phyloP scores from a whole-genome alignment of 2,797 vertebrate genomes.

The Lagocephalus sceleratus region DNA sequence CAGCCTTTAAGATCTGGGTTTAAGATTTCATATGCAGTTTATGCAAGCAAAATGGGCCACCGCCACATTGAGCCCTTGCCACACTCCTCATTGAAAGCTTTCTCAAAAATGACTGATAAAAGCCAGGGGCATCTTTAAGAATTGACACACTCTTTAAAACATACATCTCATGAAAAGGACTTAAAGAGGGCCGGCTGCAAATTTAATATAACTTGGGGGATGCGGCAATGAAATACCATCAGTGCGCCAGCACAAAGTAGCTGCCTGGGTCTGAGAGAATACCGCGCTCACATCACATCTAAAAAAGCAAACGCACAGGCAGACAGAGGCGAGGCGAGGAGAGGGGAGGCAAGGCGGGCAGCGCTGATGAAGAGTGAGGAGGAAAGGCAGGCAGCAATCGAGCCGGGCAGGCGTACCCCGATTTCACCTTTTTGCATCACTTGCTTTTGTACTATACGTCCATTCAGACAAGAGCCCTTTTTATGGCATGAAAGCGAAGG shows the following conservation, averaged over 20 bases:
- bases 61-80: slow-evolving; percentile 53
- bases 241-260: slow-evolving; percentile 66
- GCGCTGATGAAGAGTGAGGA: slow-evolving; percentile 72
- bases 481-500: slow-evolving; percentile 66
- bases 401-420: slow-evolving; percentile 59
- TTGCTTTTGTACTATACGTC: slow-evolving; percentile 73
- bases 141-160: slow-evolving; percentile 78
- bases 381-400: slow-evolving; percentile 64
- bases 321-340: slow-evolving; percentile 64
- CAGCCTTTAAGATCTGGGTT: slow-evolving; percentile 65
- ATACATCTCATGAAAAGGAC: slow-evolving; percentile 76
- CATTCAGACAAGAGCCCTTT: slow-evolving; percentile 68
- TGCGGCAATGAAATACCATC: slow-evolving; percentile 70
- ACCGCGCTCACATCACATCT: slow-evolving; percentile 69
- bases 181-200: slow-evolving; percentile 75
- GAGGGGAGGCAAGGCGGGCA: slow-evolving; percentile 60
- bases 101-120: slow-evolving; percentile 70
- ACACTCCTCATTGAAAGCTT: slow-evolving; percentile 61
- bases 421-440: slow-evolving; percentile 84
- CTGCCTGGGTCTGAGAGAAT: slow-evolving; percentile 69
- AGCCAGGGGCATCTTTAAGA: slow-evolving; percentile 76
- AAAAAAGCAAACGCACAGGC: slow-evolving; percentile 64
- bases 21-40: slow-evolving; percentile 77
- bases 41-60: slow-evolving; percentile 72
- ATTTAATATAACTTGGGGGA: slow-evolving; percentile 78